Percentiles rank a stretch among this genome's conserved stretches.
Conservation (phyloP, 2,113 vertebrate species). For the Lepisosteus osseus region DNA sequence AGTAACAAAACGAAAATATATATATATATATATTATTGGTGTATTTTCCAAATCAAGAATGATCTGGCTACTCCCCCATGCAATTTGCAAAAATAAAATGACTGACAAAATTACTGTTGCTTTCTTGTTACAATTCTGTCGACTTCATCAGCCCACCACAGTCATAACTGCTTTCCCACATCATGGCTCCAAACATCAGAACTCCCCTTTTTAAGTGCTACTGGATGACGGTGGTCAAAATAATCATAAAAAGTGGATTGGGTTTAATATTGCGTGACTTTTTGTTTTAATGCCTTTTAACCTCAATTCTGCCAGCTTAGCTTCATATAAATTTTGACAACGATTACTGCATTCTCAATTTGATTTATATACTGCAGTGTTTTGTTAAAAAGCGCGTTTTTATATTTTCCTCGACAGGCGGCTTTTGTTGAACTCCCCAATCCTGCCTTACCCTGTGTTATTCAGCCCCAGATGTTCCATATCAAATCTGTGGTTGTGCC, state of each 20-base stretch:
- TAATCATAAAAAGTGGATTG: constrained; percentile 22
- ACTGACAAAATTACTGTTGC: constrained; percentile 21
- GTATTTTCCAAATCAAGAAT: too few species aligned
- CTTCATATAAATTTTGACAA: not conserved
- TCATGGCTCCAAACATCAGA: constrained; percentile 23
- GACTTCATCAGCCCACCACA: constrained; percentile 17
- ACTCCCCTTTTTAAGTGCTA: constrained; percentile 18
- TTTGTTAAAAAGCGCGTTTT: constrained; percentile 29
- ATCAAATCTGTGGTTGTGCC: constrained; percentile 71
- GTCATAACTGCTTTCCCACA: constrained; percentile 6
- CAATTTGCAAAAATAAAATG: not conserved
- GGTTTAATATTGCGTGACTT: constrained; percentile 12
- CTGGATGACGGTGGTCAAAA: constrained; percentile 19
- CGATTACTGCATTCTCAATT: constrained; percentile 6
- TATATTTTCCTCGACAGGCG: constrained; percentile 57
- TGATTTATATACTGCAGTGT: constrained; percentile 18
- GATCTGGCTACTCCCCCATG: not conserved
- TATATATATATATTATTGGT: too few species aligned
- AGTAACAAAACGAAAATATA: too few species aligned
- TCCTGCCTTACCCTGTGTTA: constrained; percentile 52
- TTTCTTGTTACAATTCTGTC: constrained; percentile 5
- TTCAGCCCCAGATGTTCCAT: constrained; percentile 75
- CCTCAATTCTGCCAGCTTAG: constrained; percentile 7
- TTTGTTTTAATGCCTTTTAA: constrained; percentile 19
- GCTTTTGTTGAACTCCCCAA: constrained; percentile 64